phyloP scores from a whole-genome alignment of 1,140 invertebrate genomes.

The Micrasema longulum region DNA sequence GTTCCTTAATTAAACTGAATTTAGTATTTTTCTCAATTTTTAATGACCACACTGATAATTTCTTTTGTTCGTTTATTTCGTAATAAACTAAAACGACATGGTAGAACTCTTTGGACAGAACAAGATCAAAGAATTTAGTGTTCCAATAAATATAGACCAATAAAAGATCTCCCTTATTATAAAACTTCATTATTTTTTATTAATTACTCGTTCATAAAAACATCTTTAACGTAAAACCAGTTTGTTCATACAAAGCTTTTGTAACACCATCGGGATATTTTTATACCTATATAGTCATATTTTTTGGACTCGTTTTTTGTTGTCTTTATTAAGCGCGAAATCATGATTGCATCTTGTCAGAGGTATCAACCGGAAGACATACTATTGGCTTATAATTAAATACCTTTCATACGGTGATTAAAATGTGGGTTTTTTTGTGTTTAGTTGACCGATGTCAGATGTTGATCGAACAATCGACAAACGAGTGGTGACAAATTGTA shows the following conservation, averaged over 20 bases:
- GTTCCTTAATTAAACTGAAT: too few species aligned
- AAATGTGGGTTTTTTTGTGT: slow-evolving; percentile 4
- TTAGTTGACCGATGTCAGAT: background rate
- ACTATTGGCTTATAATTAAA: slow-evolving; percentile 39
- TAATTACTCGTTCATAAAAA: slow-evolving; percentile 18
- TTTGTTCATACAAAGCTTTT: background rate
- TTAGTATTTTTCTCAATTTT: too few species aligned
- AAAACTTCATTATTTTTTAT: slow-evolving; percentile 23
- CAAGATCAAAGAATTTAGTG: slow-evolving; percentile 1
- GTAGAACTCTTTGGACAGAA: background rate
- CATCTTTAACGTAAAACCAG: background rate
- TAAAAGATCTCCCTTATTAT: slow-evolving; percentile 7
- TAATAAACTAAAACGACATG: background rate
- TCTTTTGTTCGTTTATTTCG: background rate
- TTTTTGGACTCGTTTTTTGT: background rate
- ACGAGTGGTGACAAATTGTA: too few species aligned
- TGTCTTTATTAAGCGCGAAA: slow-evolving; percentile 29
- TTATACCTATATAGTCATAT: slow-evolving; percentile 6
- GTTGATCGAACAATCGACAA: too few species aligned
- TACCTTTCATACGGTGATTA: slow-evolving; percentile 23
- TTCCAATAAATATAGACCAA: slow-evolving; percentile 2
- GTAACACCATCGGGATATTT: background rate
- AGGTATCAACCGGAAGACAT: slow-evolving; percentile 37
- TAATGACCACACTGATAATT: too few species aligned
- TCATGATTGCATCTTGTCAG: slow-evolving; percentile 39